A percentile compares a stretch with the other conserved stretches of the same genome.
These are phyloP conservation scores for Dysmachus trigonus DNA, from an alignment of 2,888 invertebrate genomes.

Conservation along the genomic window DNA sequence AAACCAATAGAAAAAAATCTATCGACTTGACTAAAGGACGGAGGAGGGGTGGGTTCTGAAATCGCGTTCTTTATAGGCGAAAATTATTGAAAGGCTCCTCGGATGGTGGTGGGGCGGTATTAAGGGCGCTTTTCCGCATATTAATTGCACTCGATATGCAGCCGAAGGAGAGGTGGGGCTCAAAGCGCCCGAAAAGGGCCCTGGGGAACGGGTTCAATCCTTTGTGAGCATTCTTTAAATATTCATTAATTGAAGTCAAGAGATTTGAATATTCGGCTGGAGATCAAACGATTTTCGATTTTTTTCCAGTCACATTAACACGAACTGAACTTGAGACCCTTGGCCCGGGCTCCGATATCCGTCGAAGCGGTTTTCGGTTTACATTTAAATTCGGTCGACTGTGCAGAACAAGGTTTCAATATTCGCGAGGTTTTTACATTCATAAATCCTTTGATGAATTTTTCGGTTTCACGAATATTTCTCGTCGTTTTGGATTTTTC, in stretches of 20 bases:
- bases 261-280: slow-evolving; percentile 38
- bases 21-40: neutral
- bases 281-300: slow-evolving; percentile 45
- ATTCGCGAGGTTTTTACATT: slow-evolving; percentile 13
- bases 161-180: neutral
- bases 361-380: neutral
- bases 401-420: slow-evolving; percentile 23
- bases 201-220: slow-evolving; percentile 12
- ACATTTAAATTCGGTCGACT: slow-evolving; percentile 42
- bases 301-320: slow-evolving; percentile 42
- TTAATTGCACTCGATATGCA: slow-evolving; percentile 40
- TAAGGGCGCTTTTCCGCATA: slow-evolving; percentile 21
- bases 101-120: neutral
- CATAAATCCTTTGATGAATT: slow-evolving; percentile 23
- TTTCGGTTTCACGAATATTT: neutral
- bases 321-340: neutral
- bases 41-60: neutral
- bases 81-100: slow-evolving; percentile 32
- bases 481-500: neutral
- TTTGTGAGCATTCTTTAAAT: slow-evolving; percentile 38
- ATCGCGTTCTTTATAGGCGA: neutral
- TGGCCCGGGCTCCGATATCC: neutral
- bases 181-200: neutral
- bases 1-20: slow-evolving; percentile 27
- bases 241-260: slow-evolving; percentile 42